Base-by-base conservation (phyloP, 2,113 vertebrate species). In the Opisthocomus hoazin region DNA sequence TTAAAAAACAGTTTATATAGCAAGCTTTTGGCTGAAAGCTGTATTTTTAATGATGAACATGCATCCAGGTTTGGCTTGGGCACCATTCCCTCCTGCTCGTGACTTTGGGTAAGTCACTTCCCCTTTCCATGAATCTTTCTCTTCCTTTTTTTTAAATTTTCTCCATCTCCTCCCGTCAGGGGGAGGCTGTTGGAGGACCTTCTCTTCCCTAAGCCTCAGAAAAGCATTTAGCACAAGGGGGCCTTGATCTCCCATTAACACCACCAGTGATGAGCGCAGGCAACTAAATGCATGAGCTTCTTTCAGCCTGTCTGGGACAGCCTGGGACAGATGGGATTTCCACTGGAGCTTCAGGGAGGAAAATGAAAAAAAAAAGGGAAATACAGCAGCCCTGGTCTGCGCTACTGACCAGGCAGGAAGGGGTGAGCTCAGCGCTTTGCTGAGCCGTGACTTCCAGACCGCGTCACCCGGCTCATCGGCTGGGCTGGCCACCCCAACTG, bases 371-470 rank as follows among this genome's bases (percentile, higher is more conserved):
- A 65, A 56, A 65, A 73, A 39, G 27, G 84, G 41, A 90, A 95
- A 80, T 32, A 88, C 30, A 0, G 0, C 60, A 87, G 80, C 48
- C 18, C 48, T 71, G 0, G 3, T 39, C 41, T 46, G 23, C 78
- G 53, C 75, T 45, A 60, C 68, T 79, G 32, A 78, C 41, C n/a
- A 3, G 54, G 75, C 78, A 96, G 94, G 92, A 95, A 94, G 86
- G 77, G 37, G 66, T 92, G 89, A 96, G 69, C 86, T 96, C 89
- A 79, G 85, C 5, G 0, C 41, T 93, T 39, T 54, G 82, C 60
- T 3, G 15, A 87, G 84, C 75, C 2, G 16, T 46, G 82, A 66
- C 87, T 88, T 88, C 69, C 90, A 82, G 64, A 22, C 15, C 10
- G 3, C 81, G 54, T 57, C 71, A 57, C 45, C 37, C 6, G 0